Conservation (phyloP, 2,113 vertebrate genomes). For the Typhlomys cinereus region DNA sequence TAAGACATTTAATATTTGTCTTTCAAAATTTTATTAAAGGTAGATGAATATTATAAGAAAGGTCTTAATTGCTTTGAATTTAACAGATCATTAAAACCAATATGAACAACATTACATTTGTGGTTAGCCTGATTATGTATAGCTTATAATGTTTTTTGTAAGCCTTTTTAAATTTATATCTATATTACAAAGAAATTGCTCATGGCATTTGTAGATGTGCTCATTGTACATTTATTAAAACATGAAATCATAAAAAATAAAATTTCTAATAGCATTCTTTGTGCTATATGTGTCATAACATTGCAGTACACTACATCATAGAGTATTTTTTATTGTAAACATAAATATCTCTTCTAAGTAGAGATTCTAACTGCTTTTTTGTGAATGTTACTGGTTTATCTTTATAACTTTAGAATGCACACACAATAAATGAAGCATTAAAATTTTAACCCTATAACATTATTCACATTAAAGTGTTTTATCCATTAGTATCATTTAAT, state of each 20-base stretch:
- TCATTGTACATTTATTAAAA: too few species aligned
- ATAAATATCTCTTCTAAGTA: background rate
- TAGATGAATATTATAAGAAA: background rate
- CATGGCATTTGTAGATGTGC: background rate
- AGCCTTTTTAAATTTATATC: background rate
- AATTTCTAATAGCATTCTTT: background rate
- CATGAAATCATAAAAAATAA: background rate
- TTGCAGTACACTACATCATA: background rate
- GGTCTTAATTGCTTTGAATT: background rate
- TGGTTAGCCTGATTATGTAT: background rate
- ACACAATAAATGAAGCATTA: background rate
- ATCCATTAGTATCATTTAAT: background rate
- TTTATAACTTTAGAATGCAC: background rate
- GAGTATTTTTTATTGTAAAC: background rate
- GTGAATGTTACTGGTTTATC: background rate
- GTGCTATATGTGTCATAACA: background rate
- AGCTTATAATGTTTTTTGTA: background rate
- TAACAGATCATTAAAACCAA: background rate
- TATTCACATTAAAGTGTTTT: background rate
- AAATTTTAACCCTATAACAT: background rate
- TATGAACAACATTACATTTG: background rate
- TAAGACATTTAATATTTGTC: background rate
- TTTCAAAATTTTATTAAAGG: background rate
- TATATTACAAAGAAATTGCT: background rate
- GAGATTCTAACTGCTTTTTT: background rate